These are phyloP conservation scores for Arothron firmamentum DNA, from an alignment of 2,113 vertebrate genomes.

Conservation along the genomic window DNA sequence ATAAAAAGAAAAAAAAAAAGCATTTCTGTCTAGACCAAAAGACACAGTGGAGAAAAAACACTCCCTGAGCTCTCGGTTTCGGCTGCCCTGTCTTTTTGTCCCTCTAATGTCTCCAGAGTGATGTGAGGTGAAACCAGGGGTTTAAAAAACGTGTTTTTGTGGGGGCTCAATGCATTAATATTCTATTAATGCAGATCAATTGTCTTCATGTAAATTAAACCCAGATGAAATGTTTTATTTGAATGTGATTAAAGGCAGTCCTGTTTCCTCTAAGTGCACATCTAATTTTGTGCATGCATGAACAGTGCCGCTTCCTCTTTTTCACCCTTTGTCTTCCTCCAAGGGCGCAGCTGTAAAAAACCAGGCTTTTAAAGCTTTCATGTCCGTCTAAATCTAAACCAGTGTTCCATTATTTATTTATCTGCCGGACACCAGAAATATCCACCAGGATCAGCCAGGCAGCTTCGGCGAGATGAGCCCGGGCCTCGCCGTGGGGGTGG, in stretches of 20 bases:
- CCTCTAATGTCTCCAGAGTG: constrained; percentile 20
- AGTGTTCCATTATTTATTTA: constrained; percentile 64
- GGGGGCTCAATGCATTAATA: constrained; percentile 12
- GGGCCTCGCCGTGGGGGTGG: constrained; percentile 25
- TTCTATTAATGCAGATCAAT: constrained; percentile 43
- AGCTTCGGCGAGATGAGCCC: constrained; percentile 41
- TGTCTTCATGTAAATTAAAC: constrained; percentile 4
- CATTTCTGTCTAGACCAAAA: constrained; percentile 38
- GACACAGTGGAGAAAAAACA: constrained; percentile 29
- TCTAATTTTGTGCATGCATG: not conserved
- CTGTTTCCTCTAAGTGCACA: constrained; percentile 8
- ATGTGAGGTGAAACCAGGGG: no score
- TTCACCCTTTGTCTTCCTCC: constrained; percentile 22
- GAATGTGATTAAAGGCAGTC: not conserved
- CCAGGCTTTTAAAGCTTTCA: constrained; percentile 47
- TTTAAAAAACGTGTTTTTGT: constrained; percentile 7
- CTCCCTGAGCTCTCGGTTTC: constrained; percentile 21
- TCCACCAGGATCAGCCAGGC: constrained; percentile 40
- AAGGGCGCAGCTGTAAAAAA: constrained; percentile 49
- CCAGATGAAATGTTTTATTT: not conserved
- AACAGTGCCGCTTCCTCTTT: constrained; percentile 16
- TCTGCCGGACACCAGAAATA: constrained; percentile 54
- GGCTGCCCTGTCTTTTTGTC: constrained; percentile 16
- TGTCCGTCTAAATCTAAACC: constrained; percentile 56
- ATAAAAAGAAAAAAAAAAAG: not conserved